Evolutionary conservation across 2,797 vertebrate genomes (phyloP).

Genomic region (Darevskia mixta): DNA sequence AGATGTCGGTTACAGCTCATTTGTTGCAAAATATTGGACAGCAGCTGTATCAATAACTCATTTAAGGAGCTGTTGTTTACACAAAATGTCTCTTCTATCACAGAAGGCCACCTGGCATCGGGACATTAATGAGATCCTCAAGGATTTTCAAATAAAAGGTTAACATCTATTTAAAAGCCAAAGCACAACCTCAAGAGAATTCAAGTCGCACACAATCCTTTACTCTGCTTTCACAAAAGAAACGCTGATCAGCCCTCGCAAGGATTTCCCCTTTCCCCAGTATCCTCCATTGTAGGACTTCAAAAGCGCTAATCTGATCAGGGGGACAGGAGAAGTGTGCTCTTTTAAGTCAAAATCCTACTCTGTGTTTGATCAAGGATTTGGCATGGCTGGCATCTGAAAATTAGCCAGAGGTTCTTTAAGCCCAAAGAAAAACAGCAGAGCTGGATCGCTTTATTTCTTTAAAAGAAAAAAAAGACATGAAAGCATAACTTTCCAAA

Average conservation of each 20-base stretch:
- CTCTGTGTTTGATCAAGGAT: slow-evolving; percentile 12
- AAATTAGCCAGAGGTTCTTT: slow-evolving; percentile 14
- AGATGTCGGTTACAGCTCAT: slow-evolving; percentile 21
- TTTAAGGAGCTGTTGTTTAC: slow-evolving; percentile 52
- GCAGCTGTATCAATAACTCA: slow-evolving; percentile 42
- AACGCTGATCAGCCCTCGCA: slow-evolving; percentile 10
- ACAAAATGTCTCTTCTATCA: slow-evolving; percentile 32
- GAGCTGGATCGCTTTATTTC: neutral
- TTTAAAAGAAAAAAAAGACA: neutral
- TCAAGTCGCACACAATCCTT: slow-evolving; percentile 35
- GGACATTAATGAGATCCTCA: slow-evolving; percentile 62
- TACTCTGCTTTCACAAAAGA: slow-evolving; percentile 40
- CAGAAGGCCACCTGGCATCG: slow-evolving; percentile 8
- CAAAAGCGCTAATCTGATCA: slow-evolving; percentile 17
- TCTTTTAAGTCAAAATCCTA: neutral
- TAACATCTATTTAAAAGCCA: slow-evolving; percentile 54
- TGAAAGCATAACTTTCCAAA: slow-evolving; percentile 13
- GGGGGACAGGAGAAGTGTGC: neutral
- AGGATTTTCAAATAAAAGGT: slow-evolving; percentile 66
- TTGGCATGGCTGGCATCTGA: slow-evolving; percentile 2
- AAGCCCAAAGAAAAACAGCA: neutral
- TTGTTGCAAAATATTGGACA: slow-evolving; percentile 39
- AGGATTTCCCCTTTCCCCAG: slow-evolving; percentile 3
- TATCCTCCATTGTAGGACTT: neutral
- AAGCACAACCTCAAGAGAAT: slow-evolving; percentile 20